phyloP scores from a whole-genome alignment of 2,113 vertebrate genomes.

The Dicrurus megarhynchus region DNA sequence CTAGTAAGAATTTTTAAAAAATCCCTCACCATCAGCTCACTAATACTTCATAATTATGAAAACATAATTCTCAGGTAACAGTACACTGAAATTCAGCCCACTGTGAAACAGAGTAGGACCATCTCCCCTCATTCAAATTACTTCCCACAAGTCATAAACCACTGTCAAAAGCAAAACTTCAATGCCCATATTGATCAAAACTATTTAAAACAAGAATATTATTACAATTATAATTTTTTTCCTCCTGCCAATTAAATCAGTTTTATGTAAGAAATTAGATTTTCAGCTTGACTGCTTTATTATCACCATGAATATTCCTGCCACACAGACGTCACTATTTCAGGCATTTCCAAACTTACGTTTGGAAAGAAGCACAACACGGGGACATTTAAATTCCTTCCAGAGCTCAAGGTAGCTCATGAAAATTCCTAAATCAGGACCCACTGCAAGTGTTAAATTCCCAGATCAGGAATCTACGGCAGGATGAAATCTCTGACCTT shows the following conservation, averaged over 20 bases:
- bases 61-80: not conserved
- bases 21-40: not conserved
- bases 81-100: not conserved
- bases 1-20: not conserved
- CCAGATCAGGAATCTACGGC: not conserved
- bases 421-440: not conserved
- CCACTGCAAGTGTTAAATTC: not conserved
- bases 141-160: not conserved
- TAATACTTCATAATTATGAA: not conserved
- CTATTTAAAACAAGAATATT: not conserved
- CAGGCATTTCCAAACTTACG: not conserved
- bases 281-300: not conserved
- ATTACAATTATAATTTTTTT: not conserved
- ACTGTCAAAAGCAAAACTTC: not conserved
- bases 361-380: not conserved
- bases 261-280: not conserved
- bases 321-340: not conserved
- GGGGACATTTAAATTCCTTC: not conserved
- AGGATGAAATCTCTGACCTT: conserved; percentile 15
- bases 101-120: not conserved
- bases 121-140: not conserved
- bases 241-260: not conserved
- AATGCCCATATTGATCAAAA: not conserved
- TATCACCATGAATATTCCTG: not conserved
- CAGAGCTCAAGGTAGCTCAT: not conserved